phyloP scores from a whole-genome alignment of 2,888 invertebrate genomes.

The Calephelis perditalis region DNA sequence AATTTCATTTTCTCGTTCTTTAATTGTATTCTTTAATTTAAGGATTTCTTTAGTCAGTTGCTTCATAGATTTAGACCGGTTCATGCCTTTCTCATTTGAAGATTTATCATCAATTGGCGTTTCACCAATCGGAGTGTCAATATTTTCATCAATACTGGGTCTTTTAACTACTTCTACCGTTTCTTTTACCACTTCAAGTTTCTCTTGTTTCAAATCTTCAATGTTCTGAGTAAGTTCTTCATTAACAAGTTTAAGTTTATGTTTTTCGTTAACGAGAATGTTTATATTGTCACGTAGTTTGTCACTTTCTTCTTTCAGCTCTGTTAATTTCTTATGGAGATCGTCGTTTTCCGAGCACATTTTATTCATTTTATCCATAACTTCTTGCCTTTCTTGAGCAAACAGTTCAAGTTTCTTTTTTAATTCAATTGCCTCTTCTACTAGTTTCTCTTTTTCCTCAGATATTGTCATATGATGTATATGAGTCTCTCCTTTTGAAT shows the following conservation, averaged over 20 bases:
- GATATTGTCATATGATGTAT: conserved; percentile 33
- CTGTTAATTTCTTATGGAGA: conserved; percentile 66
- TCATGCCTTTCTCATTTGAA: conserved; percentile 52
- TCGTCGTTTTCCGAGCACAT: conserved; percentile 79
- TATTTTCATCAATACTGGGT: conserved; percentile 44
- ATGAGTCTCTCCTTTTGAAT: conserved; percentile 34
- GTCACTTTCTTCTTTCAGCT: conserved; percentile 71
- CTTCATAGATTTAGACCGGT: conserved; percentile 62
- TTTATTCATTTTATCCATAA: conserved; percentile 82
- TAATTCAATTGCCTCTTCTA: conserved; percentile 81
- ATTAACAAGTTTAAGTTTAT: conserved; percentile 51
- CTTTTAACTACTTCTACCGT: conserved; percentile 57
- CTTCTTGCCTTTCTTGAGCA: conserved; percentile 82
- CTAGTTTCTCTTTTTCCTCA: conserved; percentile 59
- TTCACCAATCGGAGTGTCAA: conserved; percentile 47
- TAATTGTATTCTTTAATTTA: conserved; percentile 67
- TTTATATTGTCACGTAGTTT: conserved; percentile 61
- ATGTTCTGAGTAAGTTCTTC: conserved; percentile 59
- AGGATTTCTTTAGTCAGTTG: conserved; percentile 73
- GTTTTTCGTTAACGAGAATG: conserved; percentile 64
- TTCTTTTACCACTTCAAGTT: conserved; percentile 62
- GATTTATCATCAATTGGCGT: conserved; percentile 57
- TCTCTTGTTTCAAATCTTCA: conserved; percentile 60
- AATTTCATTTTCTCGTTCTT: conserved; percentile 73
- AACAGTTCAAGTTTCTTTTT: conserved; percentile 83